Evolutionary conservation across 2,113 vertebrate genomes (phyloP).

Genomic region (Condylura cristata): DNA sequence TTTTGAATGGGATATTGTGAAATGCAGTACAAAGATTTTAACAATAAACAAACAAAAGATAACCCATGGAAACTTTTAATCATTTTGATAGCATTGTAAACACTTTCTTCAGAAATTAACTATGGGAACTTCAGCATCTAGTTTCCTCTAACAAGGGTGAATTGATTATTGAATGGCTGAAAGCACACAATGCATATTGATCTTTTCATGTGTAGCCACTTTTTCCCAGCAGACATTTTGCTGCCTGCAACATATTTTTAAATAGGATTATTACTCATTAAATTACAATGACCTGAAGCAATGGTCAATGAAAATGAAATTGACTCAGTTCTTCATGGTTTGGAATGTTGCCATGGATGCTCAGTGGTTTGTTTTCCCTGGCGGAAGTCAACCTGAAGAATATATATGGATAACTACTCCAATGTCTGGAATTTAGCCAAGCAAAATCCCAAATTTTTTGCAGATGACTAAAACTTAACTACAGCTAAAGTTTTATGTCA

Average conservation of each 20-base stretch:
- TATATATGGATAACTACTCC: conserved; percentile 68
- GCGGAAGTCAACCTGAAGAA: conserved; percentile 71
- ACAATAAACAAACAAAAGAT: conserved; percentile 63
- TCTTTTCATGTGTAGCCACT: conserved; percentile 78
- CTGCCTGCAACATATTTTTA: conserved; percentile 84
- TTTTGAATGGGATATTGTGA: conserved; percentile 56
- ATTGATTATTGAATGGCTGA: conserved; percentile 86
- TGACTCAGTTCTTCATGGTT: conserved; percentile 81
- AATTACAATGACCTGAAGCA: conserved; percentile 85
- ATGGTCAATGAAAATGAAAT: conserved; percentile 84
- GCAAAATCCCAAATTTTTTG: conserved; percentile 62
- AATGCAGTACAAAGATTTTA: conserved; percentile 70
- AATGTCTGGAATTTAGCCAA: conserved; percentile 62
- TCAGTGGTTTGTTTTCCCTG: conserved; percentile 51
- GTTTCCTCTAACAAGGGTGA: conserved; percentile 87
- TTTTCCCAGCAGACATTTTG: conserved; percentile 83
- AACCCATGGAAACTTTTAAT: conserved; percentile 82
- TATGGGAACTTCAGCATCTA: conserved; percentile 83
- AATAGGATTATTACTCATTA: conserved; percentile 85
- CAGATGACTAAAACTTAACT: conserved; percentile 54
- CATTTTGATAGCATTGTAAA: conserved; percentile 82
- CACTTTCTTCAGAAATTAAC: conserved; percentile 84
- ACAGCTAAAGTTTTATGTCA: conserved; percentile 43
- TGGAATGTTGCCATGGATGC: conserved; percentile 78
- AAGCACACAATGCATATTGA: conserved; percentile 86